These are phyloP conservation scores for Ptiloglossa arizonensis DNA, from an alignment of 1,140 invertebrate species.

Conservation along the genomic window DNA sequence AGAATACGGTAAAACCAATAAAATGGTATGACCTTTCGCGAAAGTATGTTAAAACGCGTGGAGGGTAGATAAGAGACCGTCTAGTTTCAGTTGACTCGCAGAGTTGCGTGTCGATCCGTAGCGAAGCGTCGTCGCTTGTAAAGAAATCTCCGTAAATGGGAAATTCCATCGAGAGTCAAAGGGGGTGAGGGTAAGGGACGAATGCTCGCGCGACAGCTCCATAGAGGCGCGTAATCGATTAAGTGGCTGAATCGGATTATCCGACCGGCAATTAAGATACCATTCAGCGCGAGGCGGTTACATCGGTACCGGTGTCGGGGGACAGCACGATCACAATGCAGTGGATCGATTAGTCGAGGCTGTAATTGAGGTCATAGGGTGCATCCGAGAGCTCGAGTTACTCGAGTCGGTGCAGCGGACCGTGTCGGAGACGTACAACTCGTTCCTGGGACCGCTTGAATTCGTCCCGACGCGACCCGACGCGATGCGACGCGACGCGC, in stretches of 20 bases:
- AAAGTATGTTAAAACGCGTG: too few relatives aligned
- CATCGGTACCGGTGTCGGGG: conserved; percentile 59
- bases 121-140: too few relatives aligned
- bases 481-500: too few relatives aligned
- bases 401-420: conserved; percentile 20
- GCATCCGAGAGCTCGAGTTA: conserved; percentile 55
- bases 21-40: too few relatives aligned
- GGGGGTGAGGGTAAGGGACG: too few relatives aligned
- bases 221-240: conserved; percentile 54
- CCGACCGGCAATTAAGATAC: conserved; percentile 64
- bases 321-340: conserved; percentile 64
- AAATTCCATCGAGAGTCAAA: conserved; percentile 47
- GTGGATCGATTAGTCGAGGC: conserved; percentile 64
- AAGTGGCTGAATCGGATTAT: conserved; percentile 66
- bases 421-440: conserved; percentile 47
- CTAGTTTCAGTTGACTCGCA: too few relatives aligned
- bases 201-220: conserved; percentile 46
- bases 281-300: conserved; percentile 56
- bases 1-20: too few relatives aligned
- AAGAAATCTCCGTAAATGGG: conserved; percentile 15
- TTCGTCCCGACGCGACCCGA: conserved; percentile 45
- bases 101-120: too few relatives aligned
- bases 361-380: conserved; percentile 66
- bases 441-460: conserved; percentile 46
- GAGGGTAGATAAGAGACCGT: too few relatives aligned